Percentiles rank a stretch among this genome's conserved stretches.
Evolutionary conservation across 2,113 vertebrate species (phyloP).

Genomic region (Menidia beryllina): DNA sequence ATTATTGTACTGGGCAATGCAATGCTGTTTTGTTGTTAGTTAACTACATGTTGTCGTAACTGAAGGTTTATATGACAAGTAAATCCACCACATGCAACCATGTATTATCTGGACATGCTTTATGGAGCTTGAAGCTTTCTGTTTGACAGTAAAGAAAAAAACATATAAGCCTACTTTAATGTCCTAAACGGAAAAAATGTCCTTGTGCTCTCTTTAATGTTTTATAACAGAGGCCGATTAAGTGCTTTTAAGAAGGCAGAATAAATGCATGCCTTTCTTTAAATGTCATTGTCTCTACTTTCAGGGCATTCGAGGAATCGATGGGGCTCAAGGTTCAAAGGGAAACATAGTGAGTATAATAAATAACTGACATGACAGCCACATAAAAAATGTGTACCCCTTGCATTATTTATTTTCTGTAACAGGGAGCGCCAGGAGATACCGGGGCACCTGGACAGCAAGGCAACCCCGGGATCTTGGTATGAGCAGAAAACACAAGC

Average conservation of each 20-base stretch:
- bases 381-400: background rate
- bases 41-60: background rate
- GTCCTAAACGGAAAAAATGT: slow-evolving; percentile 8
- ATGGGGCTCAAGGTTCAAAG: slow-evolving; percentile 89
- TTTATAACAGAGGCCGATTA: background rate
- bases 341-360: slow-evolving; percentile 86
- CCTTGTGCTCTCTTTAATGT: background rate
- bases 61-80: background rate
- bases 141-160: background rate
- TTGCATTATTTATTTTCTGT: slow-evolving; percentile 35
- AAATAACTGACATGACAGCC: background rate
- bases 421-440: slow-evolving; percentile 87
- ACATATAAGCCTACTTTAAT: background rate
- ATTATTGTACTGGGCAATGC: background rate
- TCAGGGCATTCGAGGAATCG: slow-evolving; percentile 88
- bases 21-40: slow-evolving; percentile 4
- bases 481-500: slow-evolving; percentile 55
- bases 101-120: background rate
- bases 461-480: slow-evolving; percentile 90
- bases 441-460: slow-evolving; percentile 89
- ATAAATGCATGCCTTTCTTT: background rate
- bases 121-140: background rate
- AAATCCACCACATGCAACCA: background rate
- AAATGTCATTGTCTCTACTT: slow-evolving; percentile 12
- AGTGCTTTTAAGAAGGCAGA: background rate